phyloP scores from a whole-genome alignment of 2,888 invertebrate genomes.

The Rotaria macrura region DNA sequence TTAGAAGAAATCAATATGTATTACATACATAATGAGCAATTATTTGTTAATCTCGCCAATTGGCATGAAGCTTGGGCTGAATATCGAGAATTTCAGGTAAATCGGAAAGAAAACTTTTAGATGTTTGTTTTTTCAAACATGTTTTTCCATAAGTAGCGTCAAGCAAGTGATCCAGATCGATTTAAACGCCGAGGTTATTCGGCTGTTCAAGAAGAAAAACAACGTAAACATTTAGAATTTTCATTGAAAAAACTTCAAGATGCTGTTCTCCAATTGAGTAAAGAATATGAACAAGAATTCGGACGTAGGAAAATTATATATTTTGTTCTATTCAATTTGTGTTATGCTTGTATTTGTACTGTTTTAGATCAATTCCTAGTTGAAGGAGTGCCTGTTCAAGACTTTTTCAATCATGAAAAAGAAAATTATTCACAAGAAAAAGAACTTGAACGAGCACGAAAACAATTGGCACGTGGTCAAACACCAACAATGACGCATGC shows the following conservation, averaged over 20 bases:
- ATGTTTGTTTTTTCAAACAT: neutral
- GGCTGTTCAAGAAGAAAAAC: slow-evolving; percentile 3
- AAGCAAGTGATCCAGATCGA: neutral
- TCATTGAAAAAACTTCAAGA: slow-evolving; percentile 2
- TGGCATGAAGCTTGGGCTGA: slow-evolving; percentile 4
- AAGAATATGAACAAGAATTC: neutral
- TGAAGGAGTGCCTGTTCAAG: neutral
- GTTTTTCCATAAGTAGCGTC: neutral
- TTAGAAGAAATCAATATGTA: neutral
- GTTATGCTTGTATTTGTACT: too few species aligned
- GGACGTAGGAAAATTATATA: neutral
- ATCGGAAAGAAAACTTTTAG: neutral
- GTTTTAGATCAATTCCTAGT: neutral
- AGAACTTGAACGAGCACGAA: slow-evolving; percentile 14
- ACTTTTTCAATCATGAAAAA: slow-evolving; percentile 2
- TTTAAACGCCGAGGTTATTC: slow-evolving; percentile 17
- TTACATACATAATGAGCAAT: neutral
- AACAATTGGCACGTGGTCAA: slow-evolving; percentile 14
- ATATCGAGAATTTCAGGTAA: slow-evolving; percentile 4
- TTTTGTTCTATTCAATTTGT: too few species aligned
- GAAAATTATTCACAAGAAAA: slow-evolving; percentile 19
- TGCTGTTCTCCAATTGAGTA: neutral
- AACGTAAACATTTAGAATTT: slow-evolving; percentile 10
- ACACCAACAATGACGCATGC: neutral
- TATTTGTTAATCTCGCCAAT: neutral